Conservation (phyloP, 2,888 invertebrate species). For the Exephanes ischioxanthus region DNA sequence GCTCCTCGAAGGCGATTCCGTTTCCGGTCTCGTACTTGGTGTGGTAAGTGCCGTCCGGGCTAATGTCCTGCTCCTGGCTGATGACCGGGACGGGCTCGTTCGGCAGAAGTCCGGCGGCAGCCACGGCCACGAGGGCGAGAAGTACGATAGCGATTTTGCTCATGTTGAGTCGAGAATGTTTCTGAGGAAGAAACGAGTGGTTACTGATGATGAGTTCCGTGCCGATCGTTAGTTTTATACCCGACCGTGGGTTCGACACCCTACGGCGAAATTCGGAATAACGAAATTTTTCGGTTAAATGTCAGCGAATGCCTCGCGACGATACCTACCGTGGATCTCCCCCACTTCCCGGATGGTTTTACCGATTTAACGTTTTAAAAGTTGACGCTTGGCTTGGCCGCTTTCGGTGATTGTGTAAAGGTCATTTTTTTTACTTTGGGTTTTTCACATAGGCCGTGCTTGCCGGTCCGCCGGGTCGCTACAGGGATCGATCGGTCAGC, state of each 20-base stretch:
- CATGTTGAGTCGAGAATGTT: slow-evolving; percentile 47
- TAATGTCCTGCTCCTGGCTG: slow-evolving; percentile 61
- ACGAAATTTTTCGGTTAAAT: slow-evolving; percentile 56
- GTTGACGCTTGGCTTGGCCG: background rate
- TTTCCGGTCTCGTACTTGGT: slow-evolving; percentile 69
- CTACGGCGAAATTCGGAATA: slow-evolving; percentile 32
- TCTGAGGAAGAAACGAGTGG: slow-evolving; percentile 39
- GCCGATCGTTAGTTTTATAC: slow-evolving; percentile 62
- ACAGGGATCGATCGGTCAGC: background rate
- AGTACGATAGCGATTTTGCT: slow-evolving; percentile 49
- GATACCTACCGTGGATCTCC: background rate
- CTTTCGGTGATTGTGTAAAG: background rate
- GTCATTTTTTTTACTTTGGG: background rate
- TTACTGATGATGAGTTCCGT: slow-evolving; percentile 56
- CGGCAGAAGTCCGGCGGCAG: slow-evolving; percentile 52
- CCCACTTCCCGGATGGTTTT: background rate
- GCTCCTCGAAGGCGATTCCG: slow-evolving; percentile 67
- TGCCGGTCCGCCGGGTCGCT: background rate
- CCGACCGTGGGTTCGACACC: background rate
- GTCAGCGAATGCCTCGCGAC: slow-evolving; percentile 26
- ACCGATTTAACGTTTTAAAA: background rate
- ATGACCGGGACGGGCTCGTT: slow-evolving; percentile 66
- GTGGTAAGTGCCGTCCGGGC: slow-evolving; percentile 68
- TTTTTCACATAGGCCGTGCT: background rate
- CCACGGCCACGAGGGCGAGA: slow-evolving; percentile 63